Percentiles rank a stretch among this genome's conserved stretches.
These are phyloP conservation scores for Nesoenas mayeri DNA, from an alignment of 2,113 vertebrate species.

Conservation along the genomic window DNA sequence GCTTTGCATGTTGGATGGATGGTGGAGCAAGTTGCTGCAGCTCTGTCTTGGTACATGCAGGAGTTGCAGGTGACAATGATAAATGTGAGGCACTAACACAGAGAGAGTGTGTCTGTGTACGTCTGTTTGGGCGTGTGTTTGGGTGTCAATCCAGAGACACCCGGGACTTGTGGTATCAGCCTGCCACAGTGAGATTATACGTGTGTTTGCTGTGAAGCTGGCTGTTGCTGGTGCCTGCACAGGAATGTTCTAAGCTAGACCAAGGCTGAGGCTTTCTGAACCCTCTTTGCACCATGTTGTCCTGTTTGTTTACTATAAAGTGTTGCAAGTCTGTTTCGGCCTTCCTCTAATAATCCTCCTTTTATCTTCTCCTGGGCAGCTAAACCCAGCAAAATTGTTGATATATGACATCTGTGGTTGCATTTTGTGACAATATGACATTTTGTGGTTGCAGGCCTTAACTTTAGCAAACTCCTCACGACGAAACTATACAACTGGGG, in stretches of 20 bases:
- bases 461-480: slow-evolving; percentile 55
- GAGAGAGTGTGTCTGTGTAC: too few relatives aligned
- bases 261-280: neutral
- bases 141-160: neutral
- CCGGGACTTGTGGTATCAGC: neutral
- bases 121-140: neutral
- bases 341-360: neutral
- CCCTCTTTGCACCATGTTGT: neutral
- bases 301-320: neutral
- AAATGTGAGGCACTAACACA: neutral
- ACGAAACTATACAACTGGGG: slow-evolving; percentile 43
- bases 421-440: too few relatives aligned
- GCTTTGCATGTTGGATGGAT: fast-evolving
- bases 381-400: neutral
- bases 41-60: neutral
- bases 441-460: slow-evolving; percentile 49
- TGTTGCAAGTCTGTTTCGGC: neutral
- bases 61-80: neutral
- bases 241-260: neutral
- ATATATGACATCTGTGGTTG: neutral
- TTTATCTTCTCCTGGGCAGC: neutral
- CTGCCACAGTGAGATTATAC: neutral
- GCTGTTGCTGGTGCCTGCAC: neutral
- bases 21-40: neutral
- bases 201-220: neutral